Evolutionary conservation across 2,797 vertebrate species (phyloP), one percentile per base, ranked within the genome.

Genomic region (Cyclopterus lumpus): DNA sequence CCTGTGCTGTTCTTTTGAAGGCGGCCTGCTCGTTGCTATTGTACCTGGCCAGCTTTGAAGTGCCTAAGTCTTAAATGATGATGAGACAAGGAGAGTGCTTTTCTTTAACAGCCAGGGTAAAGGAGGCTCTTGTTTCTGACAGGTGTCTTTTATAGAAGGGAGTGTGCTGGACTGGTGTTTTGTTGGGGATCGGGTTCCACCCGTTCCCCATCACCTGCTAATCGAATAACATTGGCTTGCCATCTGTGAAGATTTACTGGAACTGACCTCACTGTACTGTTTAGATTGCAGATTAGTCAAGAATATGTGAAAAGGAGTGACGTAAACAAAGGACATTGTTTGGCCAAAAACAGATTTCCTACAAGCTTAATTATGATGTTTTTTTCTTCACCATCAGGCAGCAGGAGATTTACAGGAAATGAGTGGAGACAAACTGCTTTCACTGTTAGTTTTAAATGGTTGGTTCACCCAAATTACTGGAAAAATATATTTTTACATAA

Each of bases 1-100:
- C 91, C 91, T 91, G 91, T 90, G 92, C 91, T 93, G 92, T 93
- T 93, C 94, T 94, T 95, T 95, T 95, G 93, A 95, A 93, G 93
- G 93, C 24, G 54, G 80, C 86, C 86, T 76, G 84, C 89, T 93
- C 87, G 48, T 76, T 66, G 75, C 93, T 76, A 91, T 95, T 95
- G 94, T 95, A 91, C 90, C 91, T 90, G 91, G 83, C 16, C 60
- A 53, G 84, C 94, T 95, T 95, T 95, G 94, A 95, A 93, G 93
- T 94, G 87, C 91, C 87, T 94, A 91, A 94, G 93, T 94, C 93
- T 91, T 93, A 93, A 94, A 94, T 93, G 90, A 93, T 93, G 93
- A 93, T 83, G 91, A 90, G 92, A 93, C 91, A 89, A 91, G 83
- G 81, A 91, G 89, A 89, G 92, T 84, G 91, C 82, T 92, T 92